A percentile compares a stretch with the other conserved stretches of the same genome.
Evolutionary conservation across 2,797 vertebrate genomes (phyloP).

Genomic region (Neomorphus geoffroyi): DNA sequence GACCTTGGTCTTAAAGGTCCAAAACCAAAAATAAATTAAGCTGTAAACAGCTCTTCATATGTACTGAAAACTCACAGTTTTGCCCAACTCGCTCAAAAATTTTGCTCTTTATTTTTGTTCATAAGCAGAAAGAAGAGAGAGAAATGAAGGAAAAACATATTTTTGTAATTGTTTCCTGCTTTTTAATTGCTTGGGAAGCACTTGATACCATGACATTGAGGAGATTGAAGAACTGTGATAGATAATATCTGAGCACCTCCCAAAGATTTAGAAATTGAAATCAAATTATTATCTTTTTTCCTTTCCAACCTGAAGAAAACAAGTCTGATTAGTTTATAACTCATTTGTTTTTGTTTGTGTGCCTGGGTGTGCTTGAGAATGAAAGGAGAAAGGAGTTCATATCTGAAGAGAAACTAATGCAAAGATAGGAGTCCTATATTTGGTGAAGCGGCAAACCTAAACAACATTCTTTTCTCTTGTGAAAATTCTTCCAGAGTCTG

Average conservation of each 20-base stretch:
- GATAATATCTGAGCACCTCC: constrained; percentile 66
- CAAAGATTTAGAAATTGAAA: constrained; percentile 65
- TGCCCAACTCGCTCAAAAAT: not conserved
- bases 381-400: not conserved
- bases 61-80: not conserved
- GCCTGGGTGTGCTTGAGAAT: constrained; percentile 33
- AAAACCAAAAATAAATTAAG: constrained; percentile 28
- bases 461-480: constrained; percentile 49
- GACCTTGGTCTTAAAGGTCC: not conserved
- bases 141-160: not conserved
- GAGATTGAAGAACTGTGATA: not conserved
- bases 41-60: not conserved
- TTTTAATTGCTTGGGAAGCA: constrained; percentile 31
- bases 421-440: constrained; percentile 30
- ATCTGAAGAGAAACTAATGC: not conserved
- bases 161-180: not conserved
- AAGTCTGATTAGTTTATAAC: constrained; percentile 54
- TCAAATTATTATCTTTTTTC: constrained; percentile 56
- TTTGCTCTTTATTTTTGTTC: not conserved
- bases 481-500: not conserved
- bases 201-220: not conserved
- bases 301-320: constrained; percentile 44
- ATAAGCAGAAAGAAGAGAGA: not conserved
- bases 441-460: constrained; percentile 17
- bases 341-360: constrained; percentile 54